Evolutionary conservation across 2,113 vertebrate species (phyloP).

Genomic region (Ivindomyrus marchei): DNA sequence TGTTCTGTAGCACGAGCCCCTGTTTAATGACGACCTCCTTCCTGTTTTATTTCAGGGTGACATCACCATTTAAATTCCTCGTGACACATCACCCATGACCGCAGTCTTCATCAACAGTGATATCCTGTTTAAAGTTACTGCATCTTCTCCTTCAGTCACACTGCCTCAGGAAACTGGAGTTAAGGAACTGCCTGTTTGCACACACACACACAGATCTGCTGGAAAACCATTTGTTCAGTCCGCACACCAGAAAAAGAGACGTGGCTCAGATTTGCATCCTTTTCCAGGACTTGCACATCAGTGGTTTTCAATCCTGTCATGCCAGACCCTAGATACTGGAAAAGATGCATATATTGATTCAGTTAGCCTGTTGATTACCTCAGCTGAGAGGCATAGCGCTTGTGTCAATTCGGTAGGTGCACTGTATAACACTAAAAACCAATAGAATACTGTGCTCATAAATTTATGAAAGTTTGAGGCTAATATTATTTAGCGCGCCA

Average conservation of each 20-base stretch:
- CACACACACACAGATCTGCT: neutral
- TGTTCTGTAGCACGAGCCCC: neutral
- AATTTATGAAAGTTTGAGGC: neutral
- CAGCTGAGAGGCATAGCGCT: neutral
- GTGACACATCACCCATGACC: neutral
- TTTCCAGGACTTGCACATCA: neutral
- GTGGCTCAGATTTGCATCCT: neutral
- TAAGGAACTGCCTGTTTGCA: neutral
- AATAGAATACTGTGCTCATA: neutral
- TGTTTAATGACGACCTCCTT: neutral
- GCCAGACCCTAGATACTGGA: neutral
- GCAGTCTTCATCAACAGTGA: neutral
- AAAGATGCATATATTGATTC: neutral
- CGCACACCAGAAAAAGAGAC: neutral
- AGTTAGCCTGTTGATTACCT: neutral
- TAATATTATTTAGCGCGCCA: neutral
- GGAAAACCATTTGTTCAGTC: neutral
- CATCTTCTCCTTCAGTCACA: neutral
- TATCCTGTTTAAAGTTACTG: neutral
- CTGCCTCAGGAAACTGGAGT: neutral
- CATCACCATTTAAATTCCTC: neutral
- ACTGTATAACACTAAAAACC: neutral
- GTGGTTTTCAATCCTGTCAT: neutral
- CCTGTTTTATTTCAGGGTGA: neutral
- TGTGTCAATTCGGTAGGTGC: neutral